Percentiles rank a stretch among this genome's conserved stretches.
These are phyloP conservation scores for Corydoras sp. DNA, from an alignment of 2,113 vertebrate genomes.

Conservation along the genomic window DNA sequence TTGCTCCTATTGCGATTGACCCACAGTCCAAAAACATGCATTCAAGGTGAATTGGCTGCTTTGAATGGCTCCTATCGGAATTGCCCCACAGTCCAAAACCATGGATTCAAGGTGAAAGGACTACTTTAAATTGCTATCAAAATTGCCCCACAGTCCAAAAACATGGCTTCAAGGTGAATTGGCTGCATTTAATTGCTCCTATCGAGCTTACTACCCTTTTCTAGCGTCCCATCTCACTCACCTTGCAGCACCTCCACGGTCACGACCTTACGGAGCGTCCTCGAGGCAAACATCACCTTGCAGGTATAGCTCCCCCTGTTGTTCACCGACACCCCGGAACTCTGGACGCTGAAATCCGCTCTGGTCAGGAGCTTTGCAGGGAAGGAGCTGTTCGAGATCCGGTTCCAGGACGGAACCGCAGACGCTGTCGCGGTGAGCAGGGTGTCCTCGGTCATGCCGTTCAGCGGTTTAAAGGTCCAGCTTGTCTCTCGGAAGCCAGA, in stretches of 20 bases:
- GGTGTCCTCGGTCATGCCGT: not conserved
- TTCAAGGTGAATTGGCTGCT: too few species aligned
- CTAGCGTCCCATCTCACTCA: constrained; percentile 41
- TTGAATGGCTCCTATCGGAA: too few species aligned
- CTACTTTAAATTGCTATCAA: too few species aligned
- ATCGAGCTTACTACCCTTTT: too few species aligned
- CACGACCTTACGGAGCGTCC: constrained; percentile 7
- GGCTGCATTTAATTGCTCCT: too few species aligned
- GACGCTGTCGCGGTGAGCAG: constrained; percentile 24
- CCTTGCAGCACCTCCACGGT: constrained; percentile 55
- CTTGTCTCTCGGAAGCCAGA: constrained; percentile 12
- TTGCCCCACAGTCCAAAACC: too few species aligned
- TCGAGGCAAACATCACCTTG: constrained; percentile 30
- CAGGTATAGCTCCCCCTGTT: constrained; percentile 54
- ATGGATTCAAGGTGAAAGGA: too few species aligned
- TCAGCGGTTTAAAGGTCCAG: constrained; percentile 50
- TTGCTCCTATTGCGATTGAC: too few species aligned
- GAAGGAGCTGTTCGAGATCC: rapidly evolving
- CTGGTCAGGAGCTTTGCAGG: not conserved
- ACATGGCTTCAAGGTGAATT: too few species aligned
- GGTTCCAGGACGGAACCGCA: not conserved
- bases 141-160: too few species aligned
- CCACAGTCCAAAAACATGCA: too few species aligned
- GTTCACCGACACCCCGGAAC: not conserved
- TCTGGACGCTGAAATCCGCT: constrained; percentile 40